Conservation (phyloP, 2,888 invertebrate species). For the Diploptera punctata region DNA sequence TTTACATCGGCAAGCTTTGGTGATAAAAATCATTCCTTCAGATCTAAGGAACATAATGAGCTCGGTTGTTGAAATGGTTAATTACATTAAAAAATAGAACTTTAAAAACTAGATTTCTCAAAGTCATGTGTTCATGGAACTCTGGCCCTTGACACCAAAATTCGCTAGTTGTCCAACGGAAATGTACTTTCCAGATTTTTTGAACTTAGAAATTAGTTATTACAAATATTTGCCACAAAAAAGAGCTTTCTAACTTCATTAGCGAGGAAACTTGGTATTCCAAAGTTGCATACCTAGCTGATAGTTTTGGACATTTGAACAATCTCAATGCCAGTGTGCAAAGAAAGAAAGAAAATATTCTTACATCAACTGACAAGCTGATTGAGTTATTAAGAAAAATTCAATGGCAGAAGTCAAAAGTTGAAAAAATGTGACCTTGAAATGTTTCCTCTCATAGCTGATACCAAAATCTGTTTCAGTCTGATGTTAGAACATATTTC, state of each 20-base stretch:
- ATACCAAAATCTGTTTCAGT: not conserved
- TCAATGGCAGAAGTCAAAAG: not conserved
- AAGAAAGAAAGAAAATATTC: not conserved
- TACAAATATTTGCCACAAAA: not conserved
- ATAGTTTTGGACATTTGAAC: not conserved
- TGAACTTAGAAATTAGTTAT: not conserved
- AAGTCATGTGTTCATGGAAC: not conserved
- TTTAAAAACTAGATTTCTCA: not conserved
- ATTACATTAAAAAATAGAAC: constrained; percentile 4
- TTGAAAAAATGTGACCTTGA: not conserved
- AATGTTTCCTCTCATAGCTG: not conserved
- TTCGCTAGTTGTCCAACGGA: not conserved
- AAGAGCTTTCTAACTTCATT: not conserved
- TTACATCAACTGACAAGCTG: too few species aligned
- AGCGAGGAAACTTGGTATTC: too few species aligned
- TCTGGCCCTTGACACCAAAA: not conserved
- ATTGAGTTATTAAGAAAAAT: not conserved
- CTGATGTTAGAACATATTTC: not conserved
- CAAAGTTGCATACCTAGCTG: too few species aligned
- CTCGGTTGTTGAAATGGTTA: not conserved
- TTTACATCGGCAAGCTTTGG: not conserved
- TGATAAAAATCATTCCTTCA: not conserved
- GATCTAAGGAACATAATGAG: not conserved
- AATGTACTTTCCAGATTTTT: not conserved
- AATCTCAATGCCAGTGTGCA: not conserved